Base-by-base conservation (phyloP, 2,888 invertebrate genomes). In the Lacanobia oleracea region DNA sequence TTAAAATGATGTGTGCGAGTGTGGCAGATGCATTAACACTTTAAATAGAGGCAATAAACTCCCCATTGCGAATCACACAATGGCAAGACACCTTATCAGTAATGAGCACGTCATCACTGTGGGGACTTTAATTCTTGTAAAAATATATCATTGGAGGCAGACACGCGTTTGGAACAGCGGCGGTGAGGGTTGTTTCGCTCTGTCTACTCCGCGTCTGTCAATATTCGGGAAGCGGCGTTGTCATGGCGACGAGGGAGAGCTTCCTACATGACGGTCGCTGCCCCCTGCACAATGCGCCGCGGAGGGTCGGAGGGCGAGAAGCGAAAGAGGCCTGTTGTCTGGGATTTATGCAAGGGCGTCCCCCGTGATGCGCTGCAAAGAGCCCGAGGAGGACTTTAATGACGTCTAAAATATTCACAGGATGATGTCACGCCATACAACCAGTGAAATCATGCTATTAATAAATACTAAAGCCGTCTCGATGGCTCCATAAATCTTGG, bases 181-280 rank as follows among this genome's bases (percentile, higher is more conserved):
- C 68, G 63, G 82, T 77, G 81, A 86, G 86, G 81, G 84, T 84
- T 82, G 85, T 81, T 87, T 80, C 81, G 79, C 79, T 77, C 75
- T 68, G 92, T 92, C 93, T 93, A 91, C 90, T 89, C 89, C 87
- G 87, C 85, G 93, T 91, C 93, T 94, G 94, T 94, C 94, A 93
- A 95, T 91, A 91, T 93, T 92, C 90, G 90, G 92, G 90, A 90
- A 91, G 91, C 91, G 92, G 93, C 91, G 95, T 96, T 92, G 93
- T 91, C 94, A 95, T 95, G 91, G 91, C 87, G 84, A 96, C 95
- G 88, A 89, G 93, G 93, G 93, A 92, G 92, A 89, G 88, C 89
- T 92, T 91, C 89, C 88, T 88, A 87, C 88, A 85, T 89, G 88
- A 88, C 92, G 93, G 92, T 93, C 91, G 92, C 88, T 91, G 92